Evolutionary conservation across 2,797 vertebrate genomes (phyloP), one percentile per base, ranked within the genome.

Genomic region (Triplophysa bombifrons): DNA sequence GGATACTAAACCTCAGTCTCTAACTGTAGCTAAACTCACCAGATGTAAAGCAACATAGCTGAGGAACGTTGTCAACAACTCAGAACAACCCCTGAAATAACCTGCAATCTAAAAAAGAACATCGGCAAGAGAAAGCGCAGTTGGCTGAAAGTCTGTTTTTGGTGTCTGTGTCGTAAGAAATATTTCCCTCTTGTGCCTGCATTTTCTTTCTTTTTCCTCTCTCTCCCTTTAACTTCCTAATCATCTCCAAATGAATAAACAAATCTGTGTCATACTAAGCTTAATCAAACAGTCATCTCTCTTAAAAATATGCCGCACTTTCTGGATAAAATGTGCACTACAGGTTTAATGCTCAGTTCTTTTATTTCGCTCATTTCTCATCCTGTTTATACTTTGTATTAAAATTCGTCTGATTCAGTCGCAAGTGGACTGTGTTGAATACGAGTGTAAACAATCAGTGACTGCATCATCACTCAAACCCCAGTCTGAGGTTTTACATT

Each of bases 241-340:
- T 79, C 34, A 65, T 72, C 64, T 79, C 34, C 69, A 65, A 79
- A 79, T 65, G 69, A 72, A 79, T 72, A 79, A 79, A 79, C 76
- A 79, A 17, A 65, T 65, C 58, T 72, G 34, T 65, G 69, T 64
- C 68, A 79, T 20, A 72, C 30, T 65, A 55, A 65, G 68, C 76
- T 79, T 65, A 79, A 79, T 72, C 60, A 79, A 79, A 64, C 60
- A 79, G 60, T 16, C 13, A 19, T 22, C 19, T 56, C 38, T 79
- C 72, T n/a, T 65, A 27, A 44, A 61, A 71, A 64, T 71, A 58
- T 71, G 30, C 68, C 64, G 30, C 53, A 46, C 58, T 65, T 34
- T 79, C 68, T 72, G 58, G 76, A 38, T 20, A 63, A 13, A 72
- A 0, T 79, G 65, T 50, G 64, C 48, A 44, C 53, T 55, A 72